Base-by-base conservation (phyloP, 92 coral and sea anemone species). In the Epizoanthus ramosus region DNA sequence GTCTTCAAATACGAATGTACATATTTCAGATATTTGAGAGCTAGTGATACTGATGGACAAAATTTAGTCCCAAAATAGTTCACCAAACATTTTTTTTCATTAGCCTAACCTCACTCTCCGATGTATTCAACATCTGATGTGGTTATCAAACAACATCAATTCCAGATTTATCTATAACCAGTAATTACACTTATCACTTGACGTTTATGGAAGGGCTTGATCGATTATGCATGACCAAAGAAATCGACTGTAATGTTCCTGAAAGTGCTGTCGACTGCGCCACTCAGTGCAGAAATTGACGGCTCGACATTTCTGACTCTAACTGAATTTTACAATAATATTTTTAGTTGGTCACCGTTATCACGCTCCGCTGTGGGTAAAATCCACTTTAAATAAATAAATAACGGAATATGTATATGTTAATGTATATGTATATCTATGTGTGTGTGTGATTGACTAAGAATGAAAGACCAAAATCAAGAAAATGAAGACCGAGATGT, bases 1-100 rank as follows among this genome's bases (percentile, higher is more conserved):
- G 72, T 67, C 43, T 67, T 67, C 72, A 67, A 67, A 67, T 35
- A 9, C 35, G 50, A 67, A 17, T 57, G 82, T 77, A 77, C 82
- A 77, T 21, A 77, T 75, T 25, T 56, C 16, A 21, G 64, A 58
- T 37, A 37, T 37, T 37, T 56, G 54, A 50, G 54, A 28, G 45
- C 2, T 12, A 65, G 2, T 15, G 25, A 14, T 28, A 65, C 71
- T 67, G 72, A 50, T n/a, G 31, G 72, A 16, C n/a, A 67, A 35
- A 33, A 33, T 6, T 10, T 37, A 15, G 12, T 24, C 18, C n/a
- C 54, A 50, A 50, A 50, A 50, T 50, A 50, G 14, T 50, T 50
- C 54, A 33, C 45, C 15, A 15, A 67, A 6, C 47, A 67, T 33
- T 6, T 67, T 67, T 67, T 67, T 28, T 19, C 17, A 14, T 16